These are phyloP conservation scores for Poeciliopsis paucimaculata DNA, from an alignment of 2,797 vertebrate genomes.

Conservation along the genomic window DNA sequence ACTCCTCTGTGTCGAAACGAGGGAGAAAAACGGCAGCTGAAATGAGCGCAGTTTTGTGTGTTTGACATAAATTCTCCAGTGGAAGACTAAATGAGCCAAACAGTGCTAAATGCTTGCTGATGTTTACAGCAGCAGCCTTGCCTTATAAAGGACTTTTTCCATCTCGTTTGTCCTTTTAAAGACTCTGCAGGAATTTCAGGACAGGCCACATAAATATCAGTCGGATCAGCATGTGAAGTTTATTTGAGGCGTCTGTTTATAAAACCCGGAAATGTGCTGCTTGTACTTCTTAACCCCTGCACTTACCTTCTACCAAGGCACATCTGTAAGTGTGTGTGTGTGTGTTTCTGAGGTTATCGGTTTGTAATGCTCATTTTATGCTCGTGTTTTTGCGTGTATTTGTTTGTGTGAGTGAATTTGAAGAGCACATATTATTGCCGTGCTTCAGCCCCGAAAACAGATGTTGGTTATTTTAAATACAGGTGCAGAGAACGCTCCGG, in stretches of 20 bases:
- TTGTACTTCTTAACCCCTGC: constrained; percentile 71
- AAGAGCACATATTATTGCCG: constrained; percentile 65
- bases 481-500: constrained; percentile 75
- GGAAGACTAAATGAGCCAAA: constrained; percentile 83
- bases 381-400: constrained; percentile 34
- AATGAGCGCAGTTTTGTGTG: constrained; percentile 56
- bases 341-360: background rate
- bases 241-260: constrained; percentile 87
- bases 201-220: constrained; percentile 87
- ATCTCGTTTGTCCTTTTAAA: constrained; percentile 87
- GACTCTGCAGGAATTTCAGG: constrained; percentile 85
- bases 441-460: constrained; percentile 70
- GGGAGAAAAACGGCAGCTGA: constrained; percentile 24
- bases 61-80: constrained; percentile 83
- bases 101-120: constrained; percentile 81
- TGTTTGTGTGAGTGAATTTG: constrained; percentile 45
- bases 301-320: constrained; percentile 69
- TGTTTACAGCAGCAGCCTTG: constrained; percentile 86
- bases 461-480: constrained; percentile 80
- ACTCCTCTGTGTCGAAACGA: background rate
- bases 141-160: constrained; percentile 89
- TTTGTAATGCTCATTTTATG: constrained; percentile 22
- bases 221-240: constrained; percentile 84
- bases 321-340: constrained; percentile 49
- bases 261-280: constrained; percentile 81